These are phyloP conservation scores for Perithous albicinctus DNA, from an alignment of 2,888 invertebrate genomes.

Conservation along the genomic window DNA sequence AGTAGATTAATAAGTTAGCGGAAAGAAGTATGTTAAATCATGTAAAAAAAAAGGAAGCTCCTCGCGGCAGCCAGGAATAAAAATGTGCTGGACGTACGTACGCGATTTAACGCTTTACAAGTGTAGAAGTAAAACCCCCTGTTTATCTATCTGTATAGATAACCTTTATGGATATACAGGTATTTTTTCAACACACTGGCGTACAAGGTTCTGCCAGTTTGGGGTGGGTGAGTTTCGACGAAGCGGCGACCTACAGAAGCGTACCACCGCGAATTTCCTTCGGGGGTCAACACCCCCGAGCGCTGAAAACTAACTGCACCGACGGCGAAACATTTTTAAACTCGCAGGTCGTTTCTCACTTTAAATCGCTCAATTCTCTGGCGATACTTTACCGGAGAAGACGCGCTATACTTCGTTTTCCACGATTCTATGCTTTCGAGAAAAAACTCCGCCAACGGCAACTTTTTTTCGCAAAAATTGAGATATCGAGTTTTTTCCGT, in stretches of 20 bases:
- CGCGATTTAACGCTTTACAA: slow-evolving; percentile 62
- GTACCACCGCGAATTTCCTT: slow-evolving; percentile 19
- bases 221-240: slow-evolving; percentile 4
- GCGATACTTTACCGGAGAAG: slow-evolving; percentile 72
- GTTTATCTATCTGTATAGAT: slow-evolving; percentile 28
- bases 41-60: slow-evolving; percentile 36
- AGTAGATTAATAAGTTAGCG: slow-evolving; percentile 54
- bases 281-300: slow-evolving; percentile 37
- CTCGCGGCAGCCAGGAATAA: slow-evolving; percentile 32
- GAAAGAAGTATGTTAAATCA: slow-evolving; percentile 51
- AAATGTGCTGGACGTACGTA: slow-evolving; percentile 60
- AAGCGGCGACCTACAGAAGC: not conserved
- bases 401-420: slow-evolving; percentile 1
- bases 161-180: not conserved
- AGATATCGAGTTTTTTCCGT: too few species aligned
- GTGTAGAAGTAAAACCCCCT: slow-evolving; percentile 26
- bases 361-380: slow-evolving; percentile 74
- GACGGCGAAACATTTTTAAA: slow-evolving; percentile 76
- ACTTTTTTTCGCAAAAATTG: too few species aligned
- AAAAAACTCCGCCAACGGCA: too few species aligned
- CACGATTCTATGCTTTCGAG: slow-evolving; percentile 34
- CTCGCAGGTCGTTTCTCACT: slow-evolving; percentile 74
- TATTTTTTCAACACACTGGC: not conserved
- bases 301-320: slow-evolving; percentile 72
- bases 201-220: slow-evolving; percentile 12